phyloP scores from a whole-genome alignment of 2,888 invertebrate species.

The Tetragonula carbonaria region DNA sequence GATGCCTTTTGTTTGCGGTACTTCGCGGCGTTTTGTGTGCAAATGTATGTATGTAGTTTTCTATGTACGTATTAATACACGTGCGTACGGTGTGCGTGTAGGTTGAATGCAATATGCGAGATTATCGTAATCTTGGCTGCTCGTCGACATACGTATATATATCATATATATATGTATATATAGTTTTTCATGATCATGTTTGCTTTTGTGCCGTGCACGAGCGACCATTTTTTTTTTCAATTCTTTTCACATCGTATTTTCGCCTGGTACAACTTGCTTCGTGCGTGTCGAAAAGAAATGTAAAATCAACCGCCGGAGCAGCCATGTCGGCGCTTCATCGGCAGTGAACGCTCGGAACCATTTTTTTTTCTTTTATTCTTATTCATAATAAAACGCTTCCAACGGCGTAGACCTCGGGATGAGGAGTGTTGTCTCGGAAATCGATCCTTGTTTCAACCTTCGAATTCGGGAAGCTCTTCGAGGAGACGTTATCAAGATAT shows the following conservation, averaged over 20 bases:
- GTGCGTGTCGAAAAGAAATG: conserved; percentile 55
- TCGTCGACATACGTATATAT: conserved; percentile 51
- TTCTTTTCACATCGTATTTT: conserved; percentile 41
- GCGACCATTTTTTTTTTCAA: conserved; percentile 42
- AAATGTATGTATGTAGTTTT: conserved; percentile 60
- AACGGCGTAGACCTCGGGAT: conserved; percentile 31
- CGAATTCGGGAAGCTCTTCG: conserved; percentile 48
- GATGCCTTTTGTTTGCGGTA: conserved; percentile 44
- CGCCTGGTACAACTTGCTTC: conserved; percentile 48
- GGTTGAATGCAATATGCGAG: conserved; percentile 65
- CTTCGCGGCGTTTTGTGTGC: conserved; percentile 54
- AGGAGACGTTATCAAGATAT: conserved; percentile 50
- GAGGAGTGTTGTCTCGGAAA: conserved; percentile 27
- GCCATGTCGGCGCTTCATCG: conserved; percentile 63
- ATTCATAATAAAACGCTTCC: conserved; percentile 54
- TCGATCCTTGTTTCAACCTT: conserved; percentile 50
- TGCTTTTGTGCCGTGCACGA: conserved; percentile 49
- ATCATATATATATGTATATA: conserved; percentile 32
- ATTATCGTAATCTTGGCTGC: conserved; percentile 62
- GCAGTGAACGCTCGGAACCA: conserved; percentile 68
- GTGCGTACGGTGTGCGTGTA: conserved; percentile 69
- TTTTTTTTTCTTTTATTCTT: conserved; percentile 14
- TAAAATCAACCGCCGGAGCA: conserved; percentile 62
- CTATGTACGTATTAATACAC: conserved; percentile 66
- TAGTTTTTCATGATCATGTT: conserved; percentile 43